Percentiles rank a stretch among this genome's conserved stretches.
Conservation (phyloP, 1,140 invertebrate species). For the Aphaenogaster rudis region DNA sequence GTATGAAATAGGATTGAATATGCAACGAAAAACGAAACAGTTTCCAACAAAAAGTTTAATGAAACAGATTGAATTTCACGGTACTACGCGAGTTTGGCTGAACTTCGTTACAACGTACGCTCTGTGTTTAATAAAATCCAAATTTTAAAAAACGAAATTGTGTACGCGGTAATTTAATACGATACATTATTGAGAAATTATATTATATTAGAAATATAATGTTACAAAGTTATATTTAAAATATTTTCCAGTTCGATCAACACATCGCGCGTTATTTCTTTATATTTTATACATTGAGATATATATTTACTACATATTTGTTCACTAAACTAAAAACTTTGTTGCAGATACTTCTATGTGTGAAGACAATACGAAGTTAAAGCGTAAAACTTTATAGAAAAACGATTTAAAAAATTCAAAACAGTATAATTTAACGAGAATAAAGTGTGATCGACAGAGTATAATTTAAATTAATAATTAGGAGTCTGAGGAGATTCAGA, state of each 20-base stretch:
- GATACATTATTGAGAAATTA: neutral
- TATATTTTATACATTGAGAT: neutral
- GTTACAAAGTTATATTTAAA: neutral
- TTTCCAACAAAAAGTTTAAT: neutral
- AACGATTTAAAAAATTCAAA: neutral
- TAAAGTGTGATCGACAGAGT: no score
- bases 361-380: neutral
- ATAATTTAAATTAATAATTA: slow-evolving; percentile 2
- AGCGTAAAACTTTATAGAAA: neutral
- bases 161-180: neutral
- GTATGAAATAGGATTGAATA: slow-evolving; percentile 11
- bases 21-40: neutral
- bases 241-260: neutral
- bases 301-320: neutral
- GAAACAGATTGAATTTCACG: slow-evolving; percentile 13
- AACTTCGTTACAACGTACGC: slow-evolving; percentile 5
- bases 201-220: neutral
- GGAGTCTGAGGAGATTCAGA: no score
- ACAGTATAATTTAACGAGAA: neutral
- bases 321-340: neutral
- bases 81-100: neutral
- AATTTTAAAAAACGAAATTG: neutral
- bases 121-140: slow-evolving; percentile 12
- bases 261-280: neutral
- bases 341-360: neutral